phyloP scores from a whole-genome alignment of 2,888 invertebrate genomes.

The Tenthredo notha region DNA sequence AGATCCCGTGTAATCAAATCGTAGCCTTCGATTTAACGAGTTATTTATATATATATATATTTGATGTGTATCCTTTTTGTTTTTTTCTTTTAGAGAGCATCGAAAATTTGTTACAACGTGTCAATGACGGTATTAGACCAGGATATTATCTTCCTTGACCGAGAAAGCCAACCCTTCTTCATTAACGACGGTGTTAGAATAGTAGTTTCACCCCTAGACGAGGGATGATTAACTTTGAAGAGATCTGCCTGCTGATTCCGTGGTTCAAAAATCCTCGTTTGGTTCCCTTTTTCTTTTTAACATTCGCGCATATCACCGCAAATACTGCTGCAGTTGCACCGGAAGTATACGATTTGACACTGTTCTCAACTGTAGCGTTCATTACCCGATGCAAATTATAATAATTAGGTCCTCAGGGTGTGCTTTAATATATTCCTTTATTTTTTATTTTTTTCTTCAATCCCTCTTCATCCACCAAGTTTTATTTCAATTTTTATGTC shows the following conservation, averaged over 20 bases:
- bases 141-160: background rate
- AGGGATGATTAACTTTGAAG: background rate
- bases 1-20: slow-evolving; percentile 2
- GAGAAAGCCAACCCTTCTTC: background rate
- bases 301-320: slow-evolving; percentile 10
- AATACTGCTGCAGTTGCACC: background rate
- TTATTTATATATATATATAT: background rate
- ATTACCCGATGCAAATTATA: slow-evolving; percentile 68
- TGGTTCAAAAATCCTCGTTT: slow-evolving; percentile 1
- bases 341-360: slow-evolving; percentile 44
- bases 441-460: background rate
- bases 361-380: slow-evolving; percentile 65
- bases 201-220: background rate
- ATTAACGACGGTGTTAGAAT: background rate
- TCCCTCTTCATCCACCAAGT: slow-evolving; percentile 44
- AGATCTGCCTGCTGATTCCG: slow-evolving; percentile 2
- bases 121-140: background rate
- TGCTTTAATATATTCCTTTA: slow-evolving; percentile 58
- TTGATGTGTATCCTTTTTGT: background rate
- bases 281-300: background rate
- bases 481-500: slow-evolving; percentile 36
- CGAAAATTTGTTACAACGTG: background rate
- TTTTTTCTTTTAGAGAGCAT: background rate
- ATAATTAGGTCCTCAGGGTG: slow-evolving; percentile 66
- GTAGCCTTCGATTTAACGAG: slow-evolving; percentile 13